A percentile compares a stretch with the other conserved stretches of the same genome.
phyloP scores from a whole-genome alignment of 2,113 vertebrate species.

The Halcyon senegalensis region DNA sequence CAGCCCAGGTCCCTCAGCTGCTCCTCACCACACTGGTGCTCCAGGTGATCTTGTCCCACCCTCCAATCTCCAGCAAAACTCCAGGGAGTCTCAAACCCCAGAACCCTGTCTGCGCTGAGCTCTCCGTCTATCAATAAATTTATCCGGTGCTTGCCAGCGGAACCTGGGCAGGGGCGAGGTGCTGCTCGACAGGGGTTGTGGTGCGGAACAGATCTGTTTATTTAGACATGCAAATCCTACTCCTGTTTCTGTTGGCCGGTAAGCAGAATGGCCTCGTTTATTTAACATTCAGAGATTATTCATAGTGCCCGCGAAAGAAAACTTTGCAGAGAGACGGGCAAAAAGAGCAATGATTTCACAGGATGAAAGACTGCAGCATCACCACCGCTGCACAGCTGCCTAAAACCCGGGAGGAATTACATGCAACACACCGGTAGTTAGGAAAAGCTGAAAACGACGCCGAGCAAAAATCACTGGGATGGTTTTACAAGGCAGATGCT shows the following conservation, averaged over 20 bases:
- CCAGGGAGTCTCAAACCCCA: background rate
- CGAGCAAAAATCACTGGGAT: background rate
- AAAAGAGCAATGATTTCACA: background rate
- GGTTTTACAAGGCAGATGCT: background rate
- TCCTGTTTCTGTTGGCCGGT: background rate
- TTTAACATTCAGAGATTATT: background rate
- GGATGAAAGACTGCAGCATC: background rate
- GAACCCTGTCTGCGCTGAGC: background rate
- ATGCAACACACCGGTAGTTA: background rate
- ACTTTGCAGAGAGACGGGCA: background rate
- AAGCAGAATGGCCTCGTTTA: background rate
- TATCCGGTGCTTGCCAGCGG: background rate
- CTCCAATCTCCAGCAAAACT: background rate
- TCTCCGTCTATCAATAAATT: background rate
- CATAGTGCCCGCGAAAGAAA: background rate
- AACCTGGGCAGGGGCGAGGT: too few species aligned
- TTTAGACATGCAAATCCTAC: background rate
- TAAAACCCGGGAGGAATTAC: background rate
- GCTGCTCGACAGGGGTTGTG: background rate
- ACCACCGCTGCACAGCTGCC: accelerated
- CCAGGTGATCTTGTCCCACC: background rate
- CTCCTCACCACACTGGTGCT: too few species aligned
- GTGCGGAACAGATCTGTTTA: background rate
- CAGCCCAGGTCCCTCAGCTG: too few species aligned
- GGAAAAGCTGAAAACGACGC: background rate